Evolutionary conservation across 2,888 invertebrate species (phyloP).

Genomic region (Plagodis dolabraria): DNA sequence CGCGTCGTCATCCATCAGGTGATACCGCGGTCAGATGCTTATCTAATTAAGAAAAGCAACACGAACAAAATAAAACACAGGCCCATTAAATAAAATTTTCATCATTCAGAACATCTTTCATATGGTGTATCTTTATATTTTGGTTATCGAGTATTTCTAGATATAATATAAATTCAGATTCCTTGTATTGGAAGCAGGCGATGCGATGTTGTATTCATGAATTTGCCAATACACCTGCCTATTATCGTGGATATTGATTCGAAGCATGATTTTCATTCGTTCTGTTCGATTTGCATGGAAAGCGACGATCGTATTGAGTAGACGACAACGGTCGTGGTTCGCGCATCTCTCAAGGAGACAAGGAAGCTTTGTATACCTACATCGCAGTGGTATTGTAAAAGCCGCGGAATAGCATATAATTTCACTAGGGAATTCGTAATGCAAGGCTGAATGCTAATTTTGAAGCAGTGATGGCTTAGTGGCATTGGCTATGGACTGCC

Average conservation of each 20-base stretch:
- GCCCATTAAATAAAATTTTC: too few species aligned
- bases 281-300: constrained; percentile 14
- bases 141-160: background rate
- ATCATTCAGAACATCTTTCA: too few species aligned
- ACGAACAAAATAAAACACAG: too few species aligned
- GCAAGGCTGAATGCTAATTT: too few species aligned
- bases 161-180: background rate
- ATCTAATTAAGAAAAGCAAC: too few species aligned
- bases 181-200: background rate
- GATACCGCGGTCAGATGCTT: too few species aligned
- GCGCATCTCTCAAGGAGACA: background rate
- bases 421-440: too few species aligned
- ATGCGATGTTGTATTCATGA: constrained; percentile 10
- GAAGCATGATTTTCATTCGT: constrained; percentile 17
- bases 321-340: background rate
- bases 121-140: too few species aligned
- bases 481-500: too few species aligned
- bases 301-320: constrained; percentile 3
- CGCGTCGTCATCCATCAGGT: too few species aligned
- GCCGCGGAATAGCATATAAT: too few species aligned
- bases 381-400: background rate
- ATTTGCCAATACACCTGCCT: constrained; percentile 8
- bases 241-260: constrained; percentile 14
- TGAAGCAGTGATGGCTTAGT: too few species aligned
- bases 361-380: background rate